phyloP scores from a whole-genome alignment of 2,888 invertebrate species.

The Didymodactylos carnosus region DNA sequence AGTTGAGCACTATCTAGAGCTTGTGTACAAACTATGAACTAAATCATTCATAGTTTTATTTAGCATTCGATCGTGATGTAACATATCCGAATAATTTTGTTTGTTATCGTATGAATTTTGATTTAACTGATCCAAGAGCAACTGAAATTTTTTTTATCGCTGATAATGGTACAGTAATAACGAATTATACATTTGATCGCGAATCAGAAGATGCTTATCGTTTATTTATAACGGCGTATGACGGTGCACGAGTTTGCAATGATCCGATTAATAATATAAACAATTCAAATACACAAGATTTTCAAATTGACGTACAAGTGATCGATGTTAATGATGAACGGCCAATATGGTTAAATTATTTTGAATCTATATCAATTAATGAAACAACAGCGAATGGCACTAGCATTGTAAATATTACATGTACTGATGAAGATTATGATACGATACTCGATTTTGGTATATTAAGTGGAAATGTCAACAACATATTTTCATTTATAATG shows the following conservation, averaged over 20 bases:
- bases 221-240: not conserved
- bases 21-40: no score
- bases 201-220: not conserved
- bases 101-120: not conserved
- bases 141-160: not conserved
- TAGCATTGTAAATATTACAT: not conserved
- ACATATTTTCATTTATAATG: not conserved
- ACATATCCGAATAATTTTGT: not conserved
- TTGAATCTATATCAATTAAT: not conserved
- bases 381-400: not conserved
- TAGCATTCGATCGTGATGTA: not conserved
- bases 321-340: not conserved
- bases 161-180: not conserved
- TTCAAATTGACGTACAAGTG: not conserved
- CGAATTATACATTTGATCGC: not conserved
- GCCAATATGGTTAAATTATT: not conserved
- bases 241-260: not conserved
- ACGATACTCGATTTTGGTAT: not conserved
- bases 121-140: not conserved
- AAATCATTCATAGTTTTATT: no score
- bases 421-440: not conserved
- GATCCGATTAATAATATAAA: no score
- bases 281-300: not conserved
- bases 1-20: no score
- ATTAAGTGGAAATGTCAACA: not conserved